phyloP scores from a whole-genome alignment of 2,113 vertebrate species.

The Strix uralensis region DNA sequence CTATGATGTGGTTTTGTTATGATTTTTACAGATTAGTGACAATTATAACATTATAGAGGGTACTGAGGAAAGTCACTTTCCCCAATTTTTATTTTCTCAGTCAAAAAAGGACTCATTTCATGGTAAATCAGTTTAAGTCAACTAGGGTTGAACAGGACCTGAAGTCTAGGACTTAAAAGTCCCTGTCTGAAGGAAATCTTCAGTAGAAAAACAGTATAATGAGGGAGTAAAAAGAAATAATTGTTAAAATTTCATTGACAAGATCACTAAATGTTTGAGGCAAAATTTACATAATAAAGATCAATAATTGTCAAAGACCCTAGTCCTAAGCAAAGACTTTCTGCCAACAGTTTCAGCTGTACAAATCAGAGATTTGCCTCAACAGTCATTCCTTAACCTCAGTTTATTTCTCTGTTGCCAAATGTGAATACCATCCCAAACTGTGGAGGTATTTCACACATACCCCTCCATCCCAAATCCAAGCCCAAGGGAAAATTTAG shows the following conservation, averaged over 20 bases:
- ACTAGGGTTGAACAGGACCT: neutral
- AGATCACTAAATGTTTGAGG: neutral
- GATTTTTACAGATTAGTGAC: neutral
- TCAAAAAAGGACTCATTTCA: neutral
- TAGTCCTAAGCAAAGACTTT: neutral
- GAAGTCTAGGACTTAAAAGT: neutral
- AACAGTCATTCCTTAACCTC: neutral
- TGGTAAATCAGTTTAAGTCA: neutral
- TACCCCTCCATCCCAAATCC: neutral
- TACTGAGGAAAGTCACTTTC: neutral
- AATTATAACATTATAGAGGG: neutral
- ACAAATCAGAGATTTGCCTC: neutral
- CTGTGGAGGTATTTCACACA: neutral
- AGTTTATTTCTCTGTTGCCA: neutral
- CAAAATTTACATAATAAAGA: neutral
- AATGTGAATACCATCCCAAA: neutral
- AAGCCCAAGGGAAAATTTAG: neutral
- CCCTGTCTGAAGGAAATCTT: neutral
- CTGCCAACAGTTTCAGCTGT: neutral
- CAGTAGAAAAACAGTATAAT: neutral
- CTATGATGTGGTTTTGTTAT: neutral
- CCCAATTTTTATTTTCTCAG: neutral
- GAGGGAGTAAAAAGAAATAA: neutral
- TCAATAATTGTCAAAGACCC: neutral
- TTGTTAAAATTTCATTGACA: neutral